These are phyloP conservation scores for Antitype chi DNA, from an alignment of 2,888 invertebrate genomes.

Conservation along the genomic window DNA sequence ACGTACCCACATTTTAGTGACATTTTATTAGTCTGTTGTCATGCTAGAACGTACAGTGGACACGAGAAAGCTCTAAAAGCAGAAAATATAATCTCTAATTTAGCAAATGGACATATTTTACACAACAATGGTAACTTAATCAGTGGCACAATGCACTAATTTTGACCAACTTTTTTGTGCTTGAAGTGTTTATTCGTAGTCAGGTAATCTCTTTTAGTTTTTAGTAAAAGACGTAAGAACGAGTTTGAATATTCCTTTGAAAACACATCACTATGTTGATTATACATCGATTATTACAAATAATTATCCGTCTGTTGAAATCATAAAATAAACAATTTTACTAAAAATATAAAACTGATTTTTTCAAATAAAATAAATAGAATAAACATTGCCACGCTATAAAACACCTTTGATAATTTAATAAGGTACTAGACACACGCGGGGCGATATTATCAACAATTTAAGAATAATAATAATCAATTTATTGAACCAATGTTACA, in stretches of 20 bases:
- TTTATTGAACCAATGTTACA: no score
- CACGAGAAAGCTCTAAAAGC: constrained; percentile 13
- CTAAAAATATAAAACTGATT: no score
- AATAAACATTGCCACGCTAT: no score
- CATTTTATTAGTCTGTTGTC: constrained; percentile 42
- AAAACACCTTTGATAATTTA: no score
- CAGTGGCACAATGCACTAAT: background rate
- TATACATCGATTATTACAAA: no score
- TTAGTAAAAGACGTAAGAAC: background rate
- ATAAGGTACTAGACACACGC: no score
- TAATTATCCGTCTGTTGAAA: no score
- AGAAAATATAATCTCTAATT: constrained; percentile 5
- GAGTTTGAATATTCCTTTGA: background rate
- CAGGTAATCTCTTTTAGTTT: background rate
- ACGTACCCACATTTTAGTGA: constrained; percentile 43
- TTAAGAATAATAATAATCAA: no score
- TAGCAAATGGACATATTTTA: background rate
- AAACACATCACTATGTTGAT: background rate
- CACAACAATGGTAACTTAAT: background rate
- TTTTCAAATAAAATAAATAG: no score
- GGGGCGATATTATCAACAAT: no score
- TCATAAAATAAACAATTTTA: no score
- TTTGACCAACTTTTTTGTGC: background rate
- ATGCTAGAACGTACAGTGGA: background rate
- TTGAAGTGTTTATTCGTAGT: background rate